phyloP scores from a whole-genome alignment of 2,888 invertebrate genomes.

The Horisme vitalbata region DNA sequence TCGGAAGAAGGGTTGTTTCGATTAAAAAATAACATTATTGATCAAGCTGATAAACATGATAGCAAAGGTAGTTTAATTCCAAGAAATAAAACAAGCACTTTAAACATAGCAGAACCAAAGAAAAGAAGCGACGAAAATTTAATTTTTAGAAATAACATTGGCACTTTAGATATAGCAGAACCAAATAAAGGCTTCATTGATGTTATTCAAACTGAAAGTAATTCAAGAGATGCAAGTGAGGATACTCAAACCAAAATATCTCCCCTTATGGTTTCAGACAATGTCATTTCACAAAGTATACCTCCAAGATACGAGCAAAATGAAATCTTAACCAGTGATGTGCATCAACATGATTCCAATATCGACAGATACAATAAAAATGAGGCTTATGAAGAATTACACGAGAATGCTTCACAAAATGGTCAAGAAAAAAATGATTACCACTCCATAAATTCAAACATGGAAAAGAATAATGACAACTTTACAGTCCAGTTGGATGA shows the following conservation, averaged over 20 bases:
- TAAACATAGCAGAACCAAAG: background rate
- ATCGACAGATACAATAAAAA: background rate
- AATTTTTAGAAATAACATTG: background rate
- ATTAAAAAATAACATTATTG: background rate
- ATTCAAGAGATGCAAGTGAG: background rate
- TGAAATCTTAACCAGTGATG: too few species aligned
- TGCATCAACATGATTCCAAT: too few species aligned
- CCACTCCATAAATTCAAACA: background rate
- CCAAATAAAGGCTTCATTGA: background rate
- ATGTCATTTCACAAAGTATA: too few species aligned
- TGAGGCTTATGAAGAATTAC: background rate
- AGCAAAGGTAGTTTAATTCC: background rate
- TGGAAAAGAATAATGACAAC: background rate
- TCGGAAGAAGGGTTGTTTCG: background rate
- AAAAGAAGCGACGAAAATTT: background rate
- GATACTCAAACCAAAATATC: background rate
- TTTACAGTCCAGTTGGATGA: background rate
- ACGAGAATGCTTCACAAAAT: background rate
- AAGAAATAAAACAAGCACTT: background rate
- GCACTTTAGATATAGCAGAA: background rate
- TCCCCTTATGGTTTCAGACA: too few species aligned
- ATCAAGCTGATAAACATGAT: background rate
- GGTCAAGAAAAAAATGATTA: background rate
- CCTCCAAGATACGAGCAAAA: too few species aligned
- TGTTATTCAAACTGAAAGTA: background rate